Base-by-base conservation (phyloP, 37 sponge, comb jelly and placozoan genomes). In the Diacarnus erythraeanus region DNA sequence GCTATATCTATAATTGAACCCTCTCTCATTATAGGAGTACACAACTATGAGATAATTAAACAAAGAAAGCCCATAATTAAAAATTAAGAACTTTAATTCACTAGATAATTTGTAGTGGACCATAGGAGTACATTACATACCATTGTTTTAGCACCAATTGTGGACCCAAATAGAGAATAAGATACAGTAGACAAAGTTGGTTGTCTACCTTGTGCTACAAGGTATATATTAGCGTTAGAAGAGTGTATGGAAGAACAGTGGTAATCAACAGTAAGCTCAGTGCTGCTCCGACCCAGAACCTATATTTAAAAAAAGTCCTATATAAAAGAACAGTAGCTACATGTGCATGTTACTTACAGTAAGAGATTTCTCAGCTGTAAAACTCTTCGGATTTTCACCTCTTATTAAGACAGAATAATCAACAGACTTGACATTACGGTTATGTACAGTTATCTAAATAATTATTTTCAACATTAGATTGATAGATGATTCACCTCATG, bases 61-160 rank as follows among this genome's bases (percentile, higher is more conserved):
- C n/a, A n/a, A n/a, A n/a, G n/a, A n/a, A n/a, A n/a, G n/a, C n/a
- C n/a, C n/a, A n/a, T n/a, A n/a, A n/a, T n/a, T n/a, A n/a, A n/a
- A n/a, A n/a, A n/a, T n/a, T n/a, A n/a, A n/a, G n/a, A n/a, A n/a
- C n/a, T n/a, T n/a, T n/a, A n/a, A n/a, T n/a, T n/a, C n/a, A n/a
- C n/a, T n/a, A n/a, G n/a, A n/a, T n/a, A n/a, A n/a, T n/a, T n/a
- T n/a, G n/a, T n/a, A n/a, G n/a, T n/a, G n/a, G n/a, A n/a, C n/a
- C n/a, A n/a, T n/a, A n/a, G n/a, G n/a, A n/a, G n/a, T n/a, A n/a
- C n/a, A n/a, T n/a, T n/a, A n/a, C n/a, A 9, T 81, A 93, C 93
- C 80, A 78, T 41, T 34, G 95, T 91, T 8, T 78, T 38, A 29
- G 76, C 79, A 57, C 88, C 81, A 73, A 80, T 88, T 59, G 83